A percentile compares a stretch with the other conserved stretches of the same genome.
phyloP scores from a whole-genome alignment of 2,113 vertebrate genomes.

The Caretta caretta region DNA sequence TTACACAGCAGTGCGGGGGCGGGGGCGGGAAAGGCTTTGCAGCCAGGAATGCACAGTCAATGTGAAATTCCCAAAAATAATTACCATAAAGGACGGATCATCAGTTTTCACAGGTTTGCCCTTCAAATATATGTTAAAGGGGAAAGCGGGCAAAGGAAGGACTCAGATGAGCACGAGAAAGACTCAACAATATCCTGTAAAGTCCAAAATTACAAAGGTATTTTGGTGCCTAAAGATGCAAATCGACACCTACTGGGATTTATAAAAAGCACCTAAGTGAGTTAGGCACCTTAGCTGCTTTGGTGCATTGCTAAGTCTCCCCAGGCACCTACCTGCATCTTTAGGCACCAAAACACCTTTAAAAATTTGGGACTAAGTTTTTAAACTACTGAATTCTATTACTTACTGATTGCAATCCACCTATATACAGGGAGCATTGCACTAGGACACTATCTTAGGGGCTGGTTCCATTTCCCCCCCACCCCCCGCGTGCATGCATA shows the following conservation, averaged over 20 bases:
- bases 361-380: background rate
- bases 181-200: constrained; percentile 34
- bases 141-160: constrained; percentile 9
- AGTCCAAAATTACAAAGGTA: constrained; percentile 51
- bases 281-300: constrained; percentile 30
- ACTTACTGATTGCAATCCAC: background rate
- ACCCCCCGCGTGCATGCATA: background rate
- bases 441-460: background rate
- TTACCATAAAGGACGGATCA: background rate
- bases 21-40: background rate
- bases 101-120: background rate
- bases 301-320: constrained; percentile 1
- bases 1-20: background rate
- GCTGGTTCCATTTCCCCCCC: background rate
- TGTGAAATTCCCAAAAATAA: background rate
- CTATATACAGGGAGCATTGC: background rate
- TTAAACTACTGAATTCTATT: background rate
- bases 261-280: constrained; percentile 42
- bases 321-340: constrained; percentile 14
- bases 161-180: background rate
- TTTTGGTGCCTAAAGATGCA: constrained; percentile 66
- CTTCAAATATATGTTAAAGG: constrained; percentile 10
- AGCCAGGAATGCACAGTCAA: background rate
- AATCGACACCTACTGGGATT: constrained; percentile 4
- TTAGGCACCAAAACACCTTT: background rate